These are phyloP conservation scores for Clarias gariepinus DNA, from an alignment of 2,113 vertebrate species.

Conservation along the genomic window DNA sequence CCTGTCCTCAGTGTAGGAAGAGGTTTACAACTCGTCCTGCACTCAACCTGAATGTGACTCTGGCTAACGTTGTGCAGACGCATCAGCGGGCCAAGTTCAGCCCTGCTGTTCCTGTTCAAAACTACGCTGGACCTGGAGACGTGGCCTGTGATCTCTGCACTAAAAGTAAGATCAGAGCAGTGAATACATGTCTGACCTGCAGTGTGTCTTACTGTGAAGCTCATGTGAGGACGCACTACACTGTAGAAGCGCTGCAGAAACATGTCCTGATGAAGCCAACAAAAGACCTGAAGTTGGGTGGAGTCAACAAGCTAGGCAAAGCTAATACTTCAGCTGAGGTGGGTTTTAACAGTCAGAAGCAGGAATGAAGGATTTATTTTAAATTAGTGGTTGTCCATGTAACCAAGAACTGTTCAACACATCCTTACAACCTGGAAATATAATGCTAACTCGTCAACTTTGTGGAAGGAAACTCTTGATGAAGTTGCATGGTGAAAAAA, in stretches of 20 bases:
- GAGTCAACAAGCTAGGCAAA: neutral
- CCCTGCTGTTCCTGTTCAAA: neutral
- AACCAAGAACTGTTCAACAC: too few species aligned
- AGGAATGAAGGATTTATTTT: too few species aligned
- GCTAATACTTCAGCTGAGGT: neutral
- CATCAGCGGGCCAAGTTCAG: neutral
- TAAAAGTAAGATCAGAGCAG: neutral
- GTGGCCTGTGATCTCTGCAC: too few species aligned
- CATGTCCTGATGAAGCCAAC: slow-evolving; percentile 5
- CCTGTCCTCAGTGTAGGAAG: slow-evolving; percentile 22
- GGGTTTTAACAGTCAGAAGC: neutral
- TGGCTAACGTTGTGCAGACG: neutral
- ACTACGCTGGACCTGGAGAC: neutral
- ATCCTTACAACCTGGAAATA: too few species aligned
- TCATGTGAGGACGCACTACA: slow-evolving; percentile 35
- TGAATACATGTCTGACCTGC: slow-evolving; percentile 35
- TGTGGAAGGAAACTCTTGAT: too few species aligned
- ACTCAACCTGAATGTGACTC: neutral
- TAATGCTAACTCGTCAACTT: too few species aligned
- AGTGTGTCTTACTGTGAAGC: slow-evolving; percentile 5
- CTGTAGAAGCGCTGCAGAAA: neutral
- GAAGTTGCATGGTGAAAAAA: too few species aligned
- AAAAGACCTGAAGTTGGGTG: neutral
- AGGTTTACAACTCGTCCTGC: slow-evolving; percentile 2
- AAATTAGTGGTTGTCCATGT: too few species aligned